A percentile compares a stretch with the other conserved stretches of the same genome.
These are phyloP conservation scores for Netelia melanura DNA, from an alignment of 2,888 invertebrate genomes.

Conservation along the genomic window DNA sequence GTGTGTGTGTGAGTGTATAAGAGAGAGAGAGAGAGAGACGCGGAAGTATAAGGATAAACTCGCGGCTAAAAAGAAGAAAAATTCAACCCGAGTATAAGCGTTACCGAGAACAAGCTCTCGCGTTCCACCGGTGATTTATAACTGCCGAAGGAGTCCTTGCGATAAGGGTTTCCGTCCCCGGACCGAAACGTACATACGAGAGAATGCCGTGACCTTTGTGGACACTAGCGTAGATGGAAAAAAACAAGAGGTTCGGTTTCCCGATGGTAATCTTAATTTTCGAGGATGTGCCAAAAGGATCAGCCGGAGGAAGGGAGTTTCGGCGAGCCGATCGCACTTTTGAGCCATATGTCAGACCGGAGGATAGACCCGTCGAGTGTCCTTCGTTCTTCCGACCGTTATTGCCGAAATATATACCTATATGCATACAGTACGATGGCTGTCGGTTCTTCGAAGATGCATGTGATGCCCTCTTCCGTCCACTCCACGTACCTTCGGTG, in stretches of 20 bases:
- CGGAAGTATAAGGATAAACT: slow-evolving; percentile 49
- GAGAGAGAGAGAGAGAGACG: slow-evolving; percentile 7
- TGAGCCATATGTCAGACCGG: neutral
- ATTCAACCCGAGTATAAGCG: slow-evolving; percentile 14
- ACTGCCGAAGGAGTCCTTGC: slow-evolving; percentile 30
- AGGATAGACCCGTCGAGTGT: slow-evolving; percentile 11
- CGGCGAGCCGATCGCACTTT: slow-evolving; percentile 44
- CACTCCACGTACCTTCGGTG: slow-evolving; percentile 38
- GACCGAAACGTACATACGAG: slow-evolving; percentile 29
- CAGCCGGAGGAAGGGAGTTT: slow-evolving; percentile 44
- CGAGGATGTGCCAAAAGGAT: slow-evolving; percentile 47
- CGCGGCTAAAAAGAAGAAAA: slow-evolving; percentile 37
- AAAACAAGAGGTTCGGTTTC: slow-evolving; percentile 29
- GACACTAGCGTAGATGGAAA: slow-evolving; percentile 9
- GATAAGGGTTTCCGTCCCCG: slow-evolving; percentile 51
- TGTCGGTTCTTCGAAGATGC: neutral
- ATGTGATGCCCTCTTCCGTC: slow-evolving; percentile 47
- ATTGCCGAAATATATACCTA: slow-evolving; percentile 11
- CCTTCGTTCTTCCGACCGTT: slow-evolving; percentile 1
- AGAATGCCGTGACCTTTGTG: neutral
- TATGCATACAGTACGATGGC: slow-evolving; percentile 33
- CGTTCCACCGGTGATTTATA: slow-evolving; percentile 45
- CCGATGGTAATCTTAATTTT: slow-evolving; percentile 52
- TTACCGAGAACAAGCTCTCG: slow-evolving; percentile 40
- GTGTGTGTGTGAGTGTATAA: neutral